Conservation (phyloP, 2,797 vertebrate species). For the Cryptoprocta ferox region DNA sequence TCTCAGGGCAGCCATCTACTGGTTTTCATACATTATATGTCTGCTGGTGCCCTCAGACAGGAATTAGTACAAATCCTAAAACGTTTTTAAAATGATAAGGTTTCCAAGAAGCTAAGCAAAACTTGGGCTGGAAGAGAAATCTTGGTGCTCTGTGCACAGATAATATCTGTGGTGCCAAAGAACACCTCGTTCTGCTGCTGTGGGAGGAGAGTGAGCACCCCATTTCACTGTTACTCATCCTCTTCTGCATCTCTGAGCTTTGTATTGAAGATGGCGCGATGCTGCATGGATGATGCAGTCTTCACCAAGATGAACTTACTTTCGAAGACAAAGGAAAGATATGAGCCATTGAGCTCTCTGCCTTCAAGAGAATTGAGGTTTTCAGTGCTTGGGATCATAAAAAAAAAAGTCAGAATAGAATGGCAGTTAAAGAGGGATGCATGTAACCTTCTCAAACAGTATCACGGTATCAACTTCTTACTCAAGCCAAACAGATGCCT, state of each 20-base stretch:
- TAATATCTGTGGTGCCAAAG: not conserved
- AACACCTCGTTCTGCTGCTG: not conserved
- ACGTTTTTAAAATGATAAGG: not conserved
- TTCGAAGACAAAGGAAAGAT: not conserved
- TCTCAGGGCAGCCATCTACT: not conserved
- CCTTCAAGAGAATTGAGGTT: not conserved
- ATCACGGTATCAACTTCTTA: not conserved
- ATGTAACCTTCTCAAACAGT: not conserved
- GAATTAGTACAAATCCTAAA: not conserved
- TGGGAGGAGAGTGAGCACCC: not conserved
- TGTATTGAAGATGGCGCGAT: not conserved
- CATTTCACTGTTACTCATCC: not conserved
- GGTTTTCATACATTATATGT: not conserved
- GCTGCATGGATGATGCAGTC: not conserved
- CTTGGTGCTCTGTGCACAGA: not conserved
- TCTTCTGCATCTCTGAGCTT: not conserved
- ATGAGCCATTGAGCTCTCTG: not conserved
- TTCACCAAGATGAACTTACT: not conserved
- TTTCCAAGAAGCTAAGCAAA: constrained; percentile 34
- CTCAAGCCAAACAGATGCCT: not conserved
- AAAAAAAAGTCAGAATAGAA: not conserved
- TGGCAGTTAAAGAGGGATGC: not conserved
- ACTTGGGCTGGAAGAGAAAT: not conserved
- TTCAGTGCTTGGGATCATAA: not conserved
- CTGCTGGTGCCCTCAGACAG: not conserved